Evolutionary conservation across 2,888 invertebrate species (phyloP).

Genomic region (Sipha maydis): DNA sequence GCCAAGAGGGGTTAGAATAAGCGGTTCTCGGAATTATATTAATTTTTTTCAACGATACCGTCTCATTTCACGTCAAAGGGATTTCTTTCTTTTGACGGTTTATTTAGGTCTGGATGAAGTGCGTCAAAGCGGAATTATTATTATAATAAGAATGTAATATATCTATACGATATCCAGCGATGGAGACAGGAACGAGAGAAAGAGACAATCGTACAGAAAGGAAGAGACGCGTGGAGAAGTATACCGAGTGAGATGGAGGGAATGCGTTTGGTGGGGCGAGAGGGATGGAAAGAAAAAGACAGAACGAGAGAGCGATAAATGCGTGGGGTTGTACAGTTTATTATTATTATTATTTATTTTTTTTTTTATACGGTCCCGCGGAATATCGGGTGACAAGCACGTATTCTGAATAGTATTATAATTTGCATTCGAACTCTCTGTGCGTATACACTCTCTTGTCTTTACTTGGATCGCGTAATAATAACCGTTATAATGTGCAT

Average conservation of each 20-base stretch:
- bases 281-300: background rate
- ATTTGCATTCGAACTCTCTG: slow-evolving; percentile 26
- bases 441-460: background rate
- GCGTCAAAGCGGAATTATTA: slow-evolving; percentile 62
- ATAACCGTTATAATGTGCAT: slow-evolving; percentile 11
- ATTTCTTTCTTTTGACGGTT: slow-evolving; percentile 61
- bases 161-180: background rate
- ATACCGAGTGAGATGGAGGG: background rate
- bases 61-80: slow-evolving; percentile 59
- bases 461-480: slow-evolving; percentile 13
- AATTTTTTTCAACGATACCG: slow-evolving; percentile 56
- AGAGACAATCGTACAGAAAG: background rate
- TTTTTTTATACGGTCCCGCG: slow-evolving; percentile 36
- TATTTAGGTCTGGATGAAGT: slow-evolving; percentile 53
- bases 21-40: slow-evolving; percentile 54
- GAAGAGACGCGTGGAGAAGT: too few relatives aligned
- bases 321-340: slow-evolving; percentile 16
- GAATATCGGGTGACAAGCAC: slow-evolving; percentile 46
- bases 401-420: slow-evolving; percentile 50
- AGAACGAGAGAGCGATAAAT: background rate
- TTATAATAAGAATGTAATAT: slow-evolving; percentile 56
- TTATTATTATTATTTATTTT: slow-evolving; percentile 36
- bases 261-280: background rate
- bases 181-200: background rate
- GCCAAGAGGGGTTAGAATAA: slow-evolving; percentile 17